Base-by-base conservation (phyloP, 2,797 vertebrate genomes). In the Rachycentron canadum region DNA sequence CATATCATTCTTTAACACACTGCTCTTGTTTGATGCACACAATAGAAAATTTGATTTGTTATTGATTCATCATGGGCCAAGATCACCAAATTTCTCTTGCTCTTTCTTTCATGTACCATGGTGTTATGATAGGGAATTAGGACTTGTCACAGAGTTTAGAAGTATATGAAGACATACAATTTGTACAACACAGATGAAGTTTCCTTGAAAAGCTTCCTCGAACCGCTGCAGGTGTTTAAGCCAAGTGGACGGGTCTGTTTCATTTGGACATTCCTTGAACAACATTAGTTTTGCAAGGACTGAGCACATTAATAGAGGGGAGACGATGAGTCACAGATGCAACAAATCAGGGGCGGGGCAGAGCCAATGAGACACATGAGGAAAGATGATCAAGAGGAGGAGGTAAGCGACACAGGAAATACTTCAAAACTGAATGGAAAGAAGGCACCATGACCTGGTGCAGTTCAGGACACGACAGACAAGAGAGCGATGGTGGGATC, bases 201-300 rank as follows among this genome's bases (percentile, higher is more conserved):
- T n/a, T n/a, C n/a, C n/a, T n/a, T n/a, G 32, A 47, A 72, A 79
- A 3, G 53, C 69, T 64, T 74, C 49, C 30, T 70, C 62, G 1
- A 69, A 61, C 13, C 28, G 43, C 34, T 78, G 60, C 21, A 84
- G 16, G 11, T 60, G 21, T 65, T 69, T 67, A 58, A 58, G 73
- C 26, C 61, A 40, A 56, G 43, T 32, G 30, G 50, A 71, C 30
- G 73, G 52, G 64, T 79, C 50, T 61, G 28, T 41, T 41, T 58
- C 50, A 58, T 62, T 74, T 57, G 36, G 45, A 28, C 16, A 71
- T 72, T 66, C 60, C 45, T 69, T 80, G 17, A 60, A 1, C 34
- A 79, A 36, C 65, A 69, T 36, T 4, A 2, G 45, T 38, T 60
- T 65, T 58, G 32, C 43, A 4, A n/a, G n/a, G n/a, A n/a, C n/a